phyloP scores from a whole-genome alignment of 2,113 vertebrate genomes.

The Indri indri region DNA sequence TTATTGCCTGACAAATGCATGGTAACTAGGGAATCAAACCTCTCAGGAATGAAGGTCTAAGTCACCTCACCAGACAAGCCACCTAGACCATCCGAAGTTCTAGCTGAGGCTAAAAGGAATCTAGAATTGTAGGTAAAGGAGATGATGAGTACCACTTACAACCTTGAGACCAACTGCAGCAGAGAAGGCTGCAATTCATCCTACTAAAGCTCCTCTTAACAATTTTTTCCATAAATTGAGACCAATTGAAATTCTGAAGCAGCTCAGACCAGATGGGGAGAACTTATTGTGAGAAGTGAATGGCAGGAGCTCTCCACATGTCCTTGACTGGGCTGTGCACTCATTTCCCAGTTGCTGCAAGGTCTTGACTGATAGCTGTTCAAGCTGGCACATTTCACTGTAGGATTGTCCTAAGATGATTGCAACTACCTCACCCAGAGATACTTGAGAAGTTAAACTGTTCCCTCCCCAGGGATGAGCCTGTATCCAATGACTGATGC shows the following conservation, averaged over 20 bases:
- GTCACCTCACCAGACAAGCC: neutral
- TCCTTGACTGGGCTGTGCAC: fast-evolving
- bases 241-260: neutral
- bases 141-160: neutral
- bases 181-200: neutral
- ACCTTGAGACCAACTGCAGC: neutral
- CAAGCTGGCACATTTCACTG: neutral
- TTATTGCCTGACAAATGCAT: neutral
- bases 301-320: neutral
- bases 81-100: neutral
- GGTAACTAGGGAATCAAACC: neutral
- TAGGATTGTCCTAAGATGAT: neutral
- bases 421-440: neutral
- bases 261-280: neutral
- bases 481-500: neutral
- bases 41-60: neutral
- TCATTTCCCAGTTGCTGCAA: too few species aligned
- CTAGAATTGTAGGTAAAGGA: neutral
- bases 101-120: neutral
- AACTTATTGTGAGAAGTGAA: neutral
- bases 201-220: neutral
- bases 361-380: neutral
- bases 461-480: neutral
- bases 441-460: neutral
- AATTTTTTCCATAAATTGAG: neutral